Percentiles rank a stretch among this genome's conserved stretches.
phyloP scores from a whole-genome alignment of 30 jellyfish, hydroid and myxozoan genomes.

The Aurelia aurita complex sp. Pacific region DNA sequence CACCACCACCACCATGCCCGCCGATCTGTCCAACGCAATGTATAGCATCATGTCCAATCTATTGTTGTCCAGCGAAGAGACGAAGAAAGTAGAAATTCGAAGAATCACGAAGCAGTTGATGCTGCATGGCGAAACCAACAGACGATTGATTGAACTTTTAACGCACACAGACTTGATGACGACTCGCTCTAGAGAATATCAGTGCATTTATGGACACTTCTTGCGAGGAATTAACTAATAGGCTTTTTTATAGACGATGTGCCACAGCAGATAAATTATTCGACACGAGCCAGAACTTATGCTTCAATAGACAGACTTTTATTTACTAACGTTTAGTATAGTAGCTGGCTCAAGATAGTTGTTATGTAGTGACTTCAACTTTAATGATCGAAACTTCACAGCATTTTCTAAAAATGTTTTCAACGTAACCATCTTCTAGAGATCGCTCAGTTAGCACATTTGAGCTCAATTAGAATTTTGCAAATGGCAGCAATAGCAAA shows the following conservation, averaged over 20 bases:
- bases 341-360: slow-evolving; percentile 68
- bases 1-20: slow-evolving; percentile 94
- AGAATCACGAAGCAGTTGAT: slow-evolving; percentile 39
- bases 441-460: too few species aligned
- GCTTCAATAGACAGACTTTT: slow-evolving; percentile 27
- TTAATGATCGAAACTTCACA: too few species aligned
- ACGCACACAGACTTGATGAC: slow-evolving; percentile 65
- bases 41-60: slow-evolving; percentile 86
- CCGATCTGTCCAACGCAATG: slow-evolving; percentile 82
- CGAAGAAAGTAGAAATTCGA: slow-evolving; percentile 45
- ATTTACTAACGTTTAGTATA: slow-evolving; percentile 26
- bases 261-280: slow-evolving; percentile 34
- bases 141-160: slow-evolving; percentile 8
- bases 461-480: too few species aligned
- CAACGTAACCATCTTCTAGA: too few species aligned
- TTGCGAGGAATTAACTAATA: slow-evolving; percentile 55
- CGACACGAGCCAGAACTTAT: slow-evolving; percentile 54
- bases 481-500: too few species aligned
- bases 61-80: slow-evolving; percentile 92
- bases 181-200: slow-evolving; percentile 49
- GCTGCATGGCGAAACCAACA: slow-evolving; percentile 33
- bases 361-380: too few species aligned
- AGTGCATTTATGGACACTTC: slow-evolving; percentile 63
- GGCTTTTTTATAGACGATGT: slow-evolving; percentile 51
- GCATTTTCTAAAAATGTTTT: too few species aligned